Evolutionary conservation across 1,140 invertebrate genomes (phyloP), one percentile per base, ranked within the genome.

Genomic region (Sweltsa coloradensis): DNA sequence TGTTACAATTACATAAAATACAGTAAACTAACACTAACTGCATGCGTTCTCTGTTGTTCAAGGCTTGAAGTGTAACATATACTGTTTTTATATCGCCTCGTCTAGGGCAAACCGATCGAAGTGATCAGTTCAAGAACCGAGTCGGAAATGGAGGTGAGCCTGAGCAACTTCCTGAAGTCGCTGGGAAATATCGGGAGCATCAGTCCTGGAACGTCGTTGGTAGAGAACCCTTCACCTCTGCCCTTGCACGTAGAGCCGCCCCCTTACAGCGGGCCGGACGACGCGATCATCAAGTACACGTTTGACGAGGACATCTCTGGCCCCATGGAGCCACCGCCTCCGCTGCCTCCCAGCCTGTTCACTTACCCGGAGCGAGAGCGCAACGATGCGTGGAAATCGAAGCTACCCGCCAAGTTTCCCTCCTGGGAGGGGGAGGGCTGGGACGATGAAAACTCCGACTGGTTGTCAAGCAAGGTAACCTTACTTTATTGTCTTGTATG

Each of bases 51-150:
- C n/a, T n/a, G n/a, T n/a, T n/a, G n/a, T n/a, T n/a, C n/a, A n/a
- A n/a, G n/a, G n/a, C n/a, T n/a, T n/a, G n/a, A n/a, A n/a, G n/a
- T n/a, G n/a, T n/a, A n/a, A n/a, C n/a, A n/a, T n/a, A n/a, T n/a
- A n/a, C n/a, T n/a, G n/a, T n/a, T n/a, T n/a, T n/a, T n/a, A n/a
- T n/a, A n/a, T n/a, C n/a, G n/a, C n/a, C n/a, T n/a, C n/a, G n/a
- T n/a, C n/a, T 27, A 70, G 67, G 64, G 65, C 51, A 71, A 69
- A 54, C 67, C 66, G 37, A 73, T 74, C 47, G 71, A 75, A 56
- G 72, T 73, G 6, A 74, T 74, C 49, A 63, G 59, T 16, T 61
- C 64, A 5, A 61, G 60, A 47, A 40, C 39, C 18, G 48, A 45
- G 21, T 59, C 43, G 22, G 60, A 65, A 3, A 56, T 65, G n/a